These are phyloP conservation scores for Venusia cambrica DNA, from an alignment of 2,888 invertebrate genomes.

Conservation along the genomic window DNA sequence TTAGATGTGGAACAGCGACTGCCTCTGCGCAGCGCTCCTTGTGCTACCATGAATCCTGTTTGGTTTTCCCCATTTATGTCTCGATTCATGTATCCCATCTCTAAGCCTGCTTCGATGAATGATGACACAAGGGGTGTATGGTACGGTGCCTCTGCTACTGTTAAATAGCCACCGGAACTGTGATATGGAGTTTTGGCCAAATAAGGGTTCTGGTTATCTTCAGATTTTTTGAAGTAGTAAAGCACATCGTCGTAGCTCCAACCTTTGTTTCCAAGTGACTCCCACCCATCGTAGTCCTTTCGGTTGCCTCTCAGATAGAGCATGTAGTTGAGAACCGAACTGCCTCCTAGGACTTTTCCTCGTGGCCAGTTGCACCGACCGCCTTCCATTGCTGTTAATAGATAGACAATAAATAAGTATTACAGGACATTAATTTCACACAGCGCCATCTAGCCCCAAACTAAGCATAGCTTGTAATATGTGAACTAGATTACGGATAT, in stretches of 20 bases:
- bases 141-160: constrained; percentile 92
- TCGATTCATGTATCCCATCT: constrained; percentile 91
- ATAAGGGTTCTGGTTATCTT: constrained; percentile 94
- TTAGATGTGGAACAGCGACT: constrained; percentile 94
- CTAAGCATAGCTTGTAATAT: no score
- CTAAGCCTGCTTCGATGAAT: constrained; percentile 91
- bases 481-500: no score
- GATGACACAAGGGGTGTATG: constrained; percentile 90
- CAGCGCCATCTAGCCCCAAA: no score
- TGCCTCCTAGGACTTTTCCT: constrained; percentile 95
- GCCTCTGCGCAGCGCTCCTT: constrained; percentile 89
- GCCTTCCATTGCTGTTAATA: constrained; percentile 88
- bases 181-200: constrained; percentile 90
- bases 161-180: constrained; percentile 89
- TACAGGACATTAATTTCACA: no score
- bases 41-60: constrained; percentile 94
- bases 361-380: constrained; percentile 95
- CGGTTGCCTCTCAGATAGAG: constrained; percentile 93
- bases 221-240: constrained; percentile 94
- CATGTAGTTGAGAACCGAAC: constrained; percentile 95
- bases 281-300: constrained; percentile 95
- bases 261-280: constrained; percentile 90
- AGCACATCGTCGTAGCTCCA: constrained; percentile 92
- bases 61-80: constrained; percentile 94
- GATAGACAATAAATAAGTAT: constrained; percentile 7